A percentile compares a stretch with the other conserved stretches of the same genome.
Conservation (phyloP, 2,888 invertebrate genomes). For the Chydorus sphaericus region DNA sequence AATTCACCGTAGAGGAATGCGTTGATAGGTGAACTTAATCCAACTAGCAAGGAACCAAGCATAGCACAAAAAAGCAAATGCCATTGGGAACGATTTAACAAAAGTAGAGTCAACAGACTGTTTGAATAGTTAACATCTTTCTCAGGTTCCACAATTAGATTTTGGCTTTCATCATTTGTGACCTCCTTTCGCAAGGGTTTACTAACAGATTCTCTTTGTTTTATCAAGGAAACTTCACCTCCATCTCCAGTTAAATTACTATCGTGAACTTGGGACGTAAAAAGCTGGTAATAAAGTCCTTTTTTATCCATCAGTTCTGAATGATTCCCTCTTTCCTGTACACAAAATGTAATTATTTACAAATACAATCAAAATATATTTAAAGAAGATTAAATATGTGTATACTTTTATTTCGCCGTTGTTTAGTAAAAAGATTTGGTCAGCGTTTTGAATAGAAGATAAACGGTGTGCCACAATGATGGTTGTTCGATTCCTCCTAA, state of each 20-base stretch:
- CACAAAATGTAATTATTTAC: constrained; percentile 20
- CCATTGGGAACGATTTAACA: constrained; percentile 57
- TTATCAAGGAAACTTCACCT: not conserved
- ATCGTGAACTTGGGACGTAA: constrained; percentile 48
- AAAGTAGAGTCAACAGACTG: too few relatives aligned
- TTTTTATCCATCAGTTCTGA: constrained; percentile 46
- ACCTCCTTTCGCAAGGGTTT: not conserved
- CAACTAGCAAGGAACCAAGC: constrained; percentile 49
- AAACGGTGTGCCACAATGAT: constrained; percentile 24
- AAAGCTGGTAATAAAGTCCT: constrained; percentile 52
- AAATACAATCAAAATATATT: constrained; percentile 7
- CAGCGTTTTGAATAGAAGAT: constrained; percentile 25
- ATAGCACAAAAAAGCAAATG: constrained; percentile 43
- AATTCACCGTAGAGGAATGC: constrained; percentile 67
- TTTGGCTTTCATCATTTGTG: not conserved
- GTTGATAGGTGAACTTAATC: constrained; percentile 55
- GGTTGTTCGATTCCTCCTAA: constrained; percentile 23
- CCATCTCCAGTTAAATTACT: constrained; percentile 6
- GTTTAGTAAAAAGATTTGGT: constrained; percentile 40
- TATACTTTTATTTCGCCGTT: constrained; percentile 36
- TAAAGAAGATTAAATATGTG: not conserved
- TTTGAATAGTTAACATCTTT: not conserved
- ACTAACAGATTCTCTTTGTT: not conserved
- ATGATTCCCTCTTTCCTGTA: constrained; percentile 53
- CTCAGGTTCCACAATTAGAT: constrained; percentile 16